These are phyloP conservation scores for Oscheius myriophilus DNA, from an alignment of 2,888 invertebrate species.

Conservation along the genomic window DNA sequence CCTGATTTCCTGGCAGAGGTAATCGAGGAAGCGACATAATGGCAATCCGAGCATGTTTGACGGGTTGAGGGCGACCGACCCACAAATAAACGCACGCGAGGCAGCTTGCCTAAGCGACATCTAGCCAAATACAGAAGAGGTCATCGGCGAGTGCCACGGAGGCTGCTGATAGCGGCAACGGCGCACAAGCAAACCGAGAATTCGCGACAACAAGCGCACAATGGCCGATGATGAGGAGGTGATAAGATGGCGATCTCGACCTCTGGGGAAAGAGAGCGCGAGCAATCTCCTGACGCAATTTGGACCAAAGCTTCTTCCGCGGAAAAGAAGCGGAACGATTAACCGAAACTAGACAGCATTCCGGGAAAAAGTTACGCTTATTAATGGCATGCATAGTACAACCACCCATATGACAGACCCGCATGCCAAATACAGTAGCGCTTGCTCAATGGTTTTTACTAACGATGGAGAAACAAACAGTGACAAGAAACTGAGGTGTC, in stretches of 20 bases:
- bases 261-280: slow-evolving; percentile 10
- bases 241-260: slow-evolving; percentile 20
- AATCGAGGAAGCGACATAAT: slow-evolving; percentile 29
- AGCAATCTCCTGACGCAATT: slow-evolving; percentile 5
- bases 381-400: neutral
- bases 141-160: neutral
- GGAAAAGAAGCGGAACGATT: slow-evolving; percentile 17
- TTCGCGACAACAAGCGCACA: neutral
- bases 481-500: too few relatives aligned
- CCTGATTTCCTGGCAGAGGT: slow-evolving; percentile 22
- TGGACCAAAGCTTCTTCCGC: slow-evolving; percentile 15
- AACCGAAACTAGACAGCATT: slow-evolving; percentile 8
- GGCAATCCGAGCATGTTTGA: slow-evolving; percentile 30
- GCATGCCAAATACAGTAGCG: too few relatives aligned
- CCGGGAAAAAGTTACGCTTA: neutral
- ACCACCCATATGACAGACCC: too few relatives aligned
- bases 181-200: neutral
- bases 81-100: slow-evolving; percentile 29
- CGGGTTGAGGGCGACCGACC: slow-evolving; percentile 28
- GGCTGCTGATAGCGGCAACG: neutral
- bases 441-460: too few relatives aligned
- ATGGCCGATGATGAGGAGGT: slow-evolving; percentile 2
- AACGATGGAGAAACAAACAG: too few relatives aligned
- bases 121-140: slow-evolving; percentile 30
- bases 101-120: slow-evolving; percentile 15